Base-by-base conservation (phyloP, 2,888 invertebrate genomes). In the Adelphocoris suturalis region DNA sequence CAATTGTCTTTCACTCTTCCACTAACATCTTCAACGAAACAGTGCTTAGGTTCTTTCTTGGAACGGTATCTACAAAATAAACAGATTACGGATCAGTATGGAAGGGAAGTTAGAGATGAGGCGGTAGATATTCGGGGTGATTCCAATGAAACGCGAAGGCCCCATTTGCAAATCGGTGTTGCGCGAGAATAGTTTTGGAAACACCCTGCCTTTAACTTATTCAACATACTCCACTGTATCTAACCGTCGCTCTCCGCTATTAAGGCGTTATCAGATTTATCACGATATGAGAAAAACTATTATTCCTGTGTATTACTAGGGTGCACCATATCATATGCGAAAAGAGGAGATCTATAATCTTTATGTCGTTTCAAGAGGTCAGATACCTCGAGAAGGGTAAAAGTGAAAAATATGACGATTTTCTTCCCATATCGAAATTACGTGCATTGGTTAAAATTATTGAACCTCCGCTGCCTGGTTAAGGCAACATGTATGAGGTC, bases 131-230 rank as follows among this genome's bases (percentile, higher is more conserved):
- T 68, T 13, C 23, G 0, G 23, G 19, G 68, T 16, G 19, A n/a
- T n/a, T 16, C 14, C 57, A 57, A n/a, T 16, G 68, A 68, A 68
- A 68, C 68, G 68, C 68, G 68, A 68, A 68, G 19, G 23, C 23
- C 68, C 68, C 68, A 68, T 68, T 68, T 27, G 68, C 23, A 19
- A 19, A 3, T 23, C 23, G 68, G 13, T 68, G 68, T 68, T 52
- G 52, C 52, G 52, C 1, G 1, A 11, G 37, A 37, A 37, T 37
- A 13, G 52, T 52, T 52, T 68, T 19, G 23, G 68, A 19, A 68
- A 68, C 68, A 27, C 68, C 68, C 68, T 27, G 68, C 23, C 68
- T 23, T 68, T 68, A 19, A 19, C 68, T 23, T 68, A 68, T 68
- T 68, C 68, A 68, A 68, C 23, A 68, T 61, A 57, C 57, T 57